Base-by-base conservation (phyloP, 2,797 vertebrate genomes). In the Gymnocypris eckloni region DNA sequence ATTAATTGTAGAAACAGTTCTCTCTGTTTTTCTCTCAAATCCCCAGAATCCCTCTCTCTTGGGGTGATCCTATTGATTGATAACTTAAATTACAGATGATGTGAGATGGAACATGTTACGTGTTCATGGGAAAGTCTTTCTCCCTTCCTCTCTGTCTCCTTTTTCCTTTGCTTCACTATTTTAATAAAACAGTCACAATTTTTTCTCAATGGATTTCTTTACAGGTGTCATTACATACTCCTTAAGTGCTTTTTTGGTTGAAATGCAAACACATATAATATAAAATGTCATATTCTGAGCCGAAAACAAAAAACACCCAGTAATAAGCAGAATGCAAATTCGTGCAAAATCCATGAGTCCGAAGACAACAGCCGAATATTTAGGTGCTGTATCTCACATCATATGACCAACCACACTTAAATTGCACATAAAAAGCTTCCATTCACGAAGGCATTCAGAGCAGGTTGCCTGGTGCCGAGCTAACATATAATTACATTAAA, bases 61-160 rank as follows among this genome's bases (percentile, higher is more conserved):
- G 89, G 88, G 90, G 90, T 67, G 0, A 39, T 69, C 54, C 33
- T 87, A 85, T 91, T 95, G 95, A 95, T 94, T 94, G 94, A 95
- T 95, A 93, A 93, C 92, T 92, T 93, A 83, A 91, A 93, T 94
- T 93, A 90, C 91, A 91, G 87, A 91, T 92, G 87, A 89, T 88
- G 88, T 89, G 87, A 89, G 90, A 88, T 86, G 84, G 87, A 82
- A 89, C 87, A 88, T 86, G 88, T 89, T 72, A 91, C 90, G 88
- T 89, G 54, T 67, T 39, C 22, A 22, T 73, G 9, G 80, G 79
- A 82, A 79, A 39, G 54, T 45, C 61, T 89, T 80, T 83, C 37
- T 28, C n/a, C 41, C 13, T 67, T 39, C 85, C 9, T 16, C 9
- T 20, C 45, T 45, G 56, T 61, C 20, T 73, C 45, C 12, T 56